Evolutionary conservation across 2,888 invertebrate genomes (phyloP).

Genomic region (Anticlea derivata): DNA sequence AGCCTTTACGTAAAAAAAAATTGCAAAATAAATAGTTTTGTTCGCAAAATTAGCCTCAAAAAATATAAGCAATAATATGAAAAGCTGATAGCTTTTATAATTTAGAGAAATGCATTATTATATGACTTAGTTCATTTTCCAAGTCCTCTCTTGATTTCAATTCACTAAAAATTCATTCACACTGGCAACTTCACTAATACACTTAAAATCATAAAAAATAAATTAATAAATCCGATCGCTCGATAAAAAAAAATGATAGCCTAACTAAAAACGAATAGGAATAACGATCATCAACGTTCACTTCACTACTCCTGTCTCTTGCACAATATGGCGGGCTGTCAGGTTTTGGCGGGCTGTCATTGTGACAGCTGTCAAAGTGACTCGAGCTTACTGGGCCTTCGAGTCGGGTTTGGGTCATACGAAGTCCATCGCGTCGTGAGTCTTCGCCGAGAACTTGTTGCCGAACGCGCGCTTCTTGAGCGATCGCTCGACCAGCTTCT

Average conservation of each 20-base stretch:
- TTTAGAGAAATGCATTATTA: conserved; percentile 4
- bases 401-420: conserved; percentile 87
- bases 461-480: conserved; percentile 83
- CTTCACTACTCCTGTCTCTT: conserved; percentile 22
- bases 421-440: conserved; percentile 85
- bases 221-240: conserved; percentile 18
- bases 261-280: conserved; percentile 49
- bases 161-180: neutral
- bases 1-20: conserved; percentile 5
- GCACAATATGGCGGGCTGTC: conserved; percentile 30
- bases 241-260: conserved; percentile 27
- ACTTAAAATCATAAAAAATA: conserved; percentile 31
- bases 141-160: conserved; percentile 20
- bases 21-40: conserved; percentile 21
- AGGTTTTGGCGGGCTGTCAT: conserved; percentile 26
- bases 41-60: conserved; percentile 6
- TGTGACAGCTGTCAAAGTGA: conserved; percentile 36
- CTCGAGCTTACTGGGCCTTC: conserved; percentile 68
- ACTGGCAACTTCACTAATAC: conserved; percentile 14
- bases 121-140: neutral
- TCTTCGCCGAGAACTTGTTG: conserved; percentile 68
- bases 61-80: conserved; percentile 11
- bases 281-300: conserved; percentile 53
- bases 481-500: conserved; percentile 92
- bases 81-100: conserved; percentile 1